A percentile compares a stretch with the other conserved stretches of the same genome.
Conservation (phyloP, 2,888 invertebrate species). For the Amblyteles armatorius region DNA sequence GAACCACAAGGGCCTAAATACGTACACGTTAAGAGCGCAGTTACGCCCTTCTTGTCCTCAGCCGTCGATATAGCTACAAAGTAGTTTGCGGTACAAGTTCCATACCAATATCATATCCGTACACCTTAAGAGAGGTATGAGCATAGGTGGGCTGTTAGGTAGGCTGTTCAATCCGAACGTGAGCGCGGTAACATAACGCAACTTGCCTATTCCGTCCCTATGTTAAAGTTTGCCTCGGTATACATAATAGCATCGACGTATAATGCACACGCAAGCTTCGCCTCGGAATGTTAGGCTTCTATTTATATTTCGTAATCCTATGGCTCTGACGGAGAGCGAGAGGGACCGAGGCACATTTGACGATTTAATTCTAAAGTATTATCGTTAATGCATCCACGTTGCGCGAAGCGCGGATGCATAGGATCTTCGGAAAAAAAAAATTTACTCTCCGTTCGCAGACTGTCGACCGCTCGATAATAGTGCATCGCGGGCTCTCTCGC, state of each 20-base stretch:
- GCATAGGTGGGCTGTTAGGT: slow-evolving; percentile 33
- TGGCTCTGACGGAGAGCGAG: not conserved
- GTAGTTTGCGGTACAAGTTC: not conserved
- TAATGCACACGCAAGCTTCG: not conserved
- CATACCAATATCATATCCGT: slow-evolving; percentile 6
- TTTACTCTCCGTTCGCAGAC: not conserved
- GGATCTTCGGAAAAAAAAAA: not conserved
- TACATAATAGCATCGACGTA: slow-evolving; percentile 4
- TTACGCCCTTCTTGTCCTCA: not conserved
- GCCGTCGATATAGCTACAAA: not conserved
- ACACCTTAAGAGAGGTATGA: slow-evolving; percentile 3
- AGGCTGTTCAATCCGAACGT: slow-evolving; percentile 28
- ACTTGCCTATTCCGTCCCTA: slow-evolving; percentile 7
- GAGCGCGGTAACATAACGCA: slow-evolving; percentile 36
- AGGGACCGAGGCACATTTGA: not conserved
- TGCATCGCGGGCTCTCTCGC: slow-evolving; percentile 31
- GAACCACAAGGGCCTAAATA: not conserved
- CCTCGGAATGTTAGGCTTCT: not conserved
- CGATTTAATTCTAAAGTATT: not conserved
- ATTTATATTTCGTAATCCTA: not conserved
- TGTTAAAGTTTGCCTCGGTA: slow-evolving; percentile 9
- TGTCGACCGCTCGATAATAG: slow-evolving; percentile 39
- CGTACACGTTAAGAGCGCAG: not conserved
- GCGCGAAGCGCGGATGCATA: not conserved
- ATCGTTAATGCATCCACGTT: not conserved